Conservation (phyloP, 2,888 invertebrate species). For the Melieria picta region DNA sequence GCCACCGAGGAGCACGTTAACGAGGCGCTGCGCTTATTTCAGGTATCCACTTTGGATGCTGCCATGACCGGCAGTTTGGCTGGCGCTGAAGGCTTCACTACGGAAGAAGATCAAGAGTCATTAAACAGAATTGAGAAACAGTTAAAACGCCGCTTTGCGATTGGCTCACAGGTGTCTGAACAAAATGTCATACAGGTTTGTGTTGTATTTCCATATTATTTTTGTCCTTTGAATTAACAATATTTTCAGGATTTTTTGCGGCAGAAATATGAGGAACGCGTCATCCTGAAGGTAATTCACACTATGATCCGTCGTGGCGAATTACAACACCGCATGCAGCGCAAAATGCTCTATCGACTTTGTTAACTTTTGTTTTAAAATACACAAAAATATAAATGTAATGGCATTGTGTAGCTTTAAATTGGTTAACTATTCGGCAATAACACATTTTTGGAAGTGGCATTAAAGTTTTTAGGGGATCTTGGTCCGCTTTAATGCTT, state of each 20-base stretch:
- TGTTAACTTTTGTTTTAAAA: constrained; percentile 68
- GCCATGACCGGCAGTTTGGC: constrained; percentile 92
- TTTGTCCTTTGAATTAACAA: constrained; percentile 9
- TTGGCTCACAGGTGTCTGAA: constrained; percentile 97
- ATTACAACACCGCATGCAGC: constrained; percentile 93
- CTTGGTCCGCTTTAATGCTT: too few relatives aligned
- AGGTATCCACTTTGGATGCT: constrained; percentile 96
- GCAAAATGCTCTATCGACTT: constrained; percentile 95
- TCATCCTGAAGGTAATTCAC: constrained; percentile 90
- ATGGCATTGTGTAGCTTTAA: too few relatives aligned
- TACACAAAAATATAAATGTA: not conserved
- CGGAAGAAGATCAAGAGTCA: constrained; percentile 93
- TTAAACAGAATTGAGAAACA: constrained; percentile 92
- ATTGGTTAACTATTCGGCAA: too few relatives aligned
- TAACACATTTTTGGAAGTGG: too few relatives aligned
- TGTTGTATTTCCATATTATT: not conserved
- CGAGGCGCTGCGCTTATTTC: constrained; percentile 94
- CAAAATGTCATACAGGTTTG: constrained; percentile 83
- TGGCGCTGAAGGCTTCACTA: constrained; percentile 96
- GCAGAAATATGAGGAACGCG: constrained; percentile 87
- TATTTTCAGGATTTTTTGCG: constrained; percentile 74
- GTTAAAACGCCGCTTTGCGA: constrained; percentile 90
- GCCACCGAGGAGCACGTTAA: constrained; percentile 91
- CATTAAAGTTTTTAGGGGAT: too few relatives aligned
- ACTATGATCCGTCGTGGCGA: constrained; percentile 96